phyloP scores from a whole-genome alignment of 2,888 invertebrate genomes.

The Zygogramma bicolorata region DNA sequence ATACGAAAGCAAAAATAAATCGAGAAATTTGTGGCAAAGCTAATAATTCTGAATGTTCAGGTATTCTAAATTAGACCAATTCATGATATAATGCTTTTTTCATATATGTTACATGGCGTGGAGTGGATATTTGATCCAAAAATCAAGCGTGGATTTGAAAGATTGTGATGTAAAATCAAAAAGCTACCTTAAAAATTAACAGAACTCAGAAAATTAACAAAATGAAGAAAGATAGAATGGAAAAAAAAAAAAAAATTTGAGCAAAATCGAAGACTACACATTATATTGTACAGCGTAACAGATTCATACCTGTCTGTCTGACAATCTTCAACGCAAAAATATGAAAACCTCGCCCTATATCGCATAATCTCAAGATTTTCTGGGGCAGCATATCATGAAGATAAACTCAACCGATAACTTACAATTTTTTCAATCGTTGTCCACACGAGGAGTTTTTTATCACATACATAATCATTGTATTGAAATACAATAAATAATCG shows the following conservation, averaged over 20 bases:
- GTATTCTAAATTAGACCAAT: too few species aligned
- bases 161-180: too few species aligned
- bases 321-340: too few species aligned
- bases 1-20: too few species aligned
- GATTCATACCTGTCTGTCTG: too few species aligned
- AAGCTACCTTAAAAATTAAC: neutral
- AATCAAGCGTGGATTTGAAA: too few species aligned
- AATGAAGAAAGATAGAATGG: neutral
- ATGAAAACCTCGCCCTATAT: too few species aligned
- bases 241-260: neutral
- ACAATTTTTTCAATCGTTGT: neutral
- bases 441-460: neutral
- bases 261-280: neutral
- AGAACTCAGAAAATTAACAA: neutral
- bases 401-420: neutral
- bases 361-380: too few species aligned
- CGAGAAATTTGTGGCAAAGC: too few species aligned
- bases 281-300: neutral
- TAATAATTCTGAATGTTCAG: too few species aligned
- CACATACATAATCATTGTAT: neutral
- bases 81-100: too few species aligned
- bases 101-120: too few species aligned
- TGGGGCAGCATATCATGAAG: neutral
- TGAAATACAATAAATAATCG: neutral
- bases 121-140: neutral